A percentile compares a stretch with the other conserved stretches of the same genome.
phyloP scores from a whole-genome alignment of 2,113 vertebrate species.

The Seriola aureovittata region DNA sequence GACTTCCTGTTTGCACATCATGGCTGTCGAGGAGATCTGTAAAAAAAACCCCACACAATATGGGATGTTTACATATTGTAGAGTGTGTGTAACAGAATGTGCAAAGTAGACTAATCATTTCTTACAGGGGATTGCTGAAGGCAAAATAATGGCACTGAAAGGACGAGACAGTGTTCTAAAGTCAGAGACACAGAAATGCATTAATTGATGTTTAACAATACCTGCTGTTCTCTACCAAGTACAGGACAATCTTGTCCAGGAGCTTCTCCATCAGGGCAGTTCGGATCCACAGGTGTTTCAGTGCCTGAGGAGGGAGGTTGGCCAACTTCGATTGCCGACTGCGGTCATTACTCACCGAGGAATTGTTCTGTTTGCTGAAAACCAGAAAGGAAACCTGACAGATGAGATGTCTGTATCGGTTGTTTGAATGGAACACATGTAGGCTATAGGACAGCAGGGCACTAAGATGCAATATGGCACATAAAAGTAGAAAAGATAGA shows the following conservation, averaged over 20 bases:
- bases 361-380: slow-evolving; percentile 91
- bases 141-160: not conserved
- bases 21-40: not conserved
- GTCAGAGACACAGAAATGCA: not conserved
- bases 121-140: not conserved
- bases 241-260: slow-evolving; percentile 95
- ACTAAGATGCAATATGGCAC: not conserved
- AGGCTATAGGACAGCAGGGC: not conserved
- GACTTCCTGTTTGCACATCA: not conserved
- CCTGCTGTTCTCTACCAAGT: slow-evolving; percentile 97
- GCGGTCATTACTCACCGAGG: slow-evolving; percentile 87
- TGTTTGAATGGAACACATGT: not conserved
- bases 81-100: not conserved
- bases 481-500: not conserved
- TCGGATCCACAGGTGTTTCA: slow-evolving; percentile 97
- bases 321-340: slow-evolving; percentile 86
- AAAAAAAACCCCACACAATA: not conserved
- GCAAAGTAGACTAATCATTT: not conserved
- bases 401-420: not conserved
- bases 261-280: slow-evolving; percentile 97
- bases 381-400: slow-evolving; percentile 14
- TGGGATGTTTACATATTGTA: not conserved
- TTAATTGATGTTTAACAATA: slow-evolving; percentile 61
- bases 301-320: slow-evolving; percentile 91
- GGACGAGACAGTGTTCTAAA: no score